These are phyloP conservation scores for Nettapus auritus DNA, from an alignment of 2,113 vertebrate species.

Conservation along the genomic window DNA sequence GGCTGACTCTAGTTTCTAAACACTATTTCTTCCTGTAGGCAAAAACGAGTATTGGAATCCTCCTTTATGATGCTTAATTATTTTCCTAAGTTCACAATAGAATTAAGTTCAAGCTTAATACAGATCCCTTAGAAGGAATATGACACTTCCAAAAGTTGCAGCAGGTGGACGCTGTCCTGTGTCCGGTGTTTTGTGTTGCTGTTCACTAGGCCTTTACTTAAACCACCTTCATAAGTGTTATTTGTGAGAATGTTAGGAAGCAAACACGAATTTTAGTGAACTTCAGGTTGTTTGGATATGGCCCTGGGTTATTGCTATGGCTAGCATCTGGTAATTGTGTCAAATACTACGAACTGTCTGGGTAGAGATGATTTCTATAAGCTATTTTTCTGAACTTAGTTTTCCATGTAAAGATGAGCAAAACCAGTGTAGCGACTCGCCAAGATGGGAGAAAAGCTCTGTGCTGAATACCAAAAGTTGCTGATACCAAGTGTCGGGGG, in stretches of 20 bases:
- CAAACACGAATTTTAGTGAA: neutral
- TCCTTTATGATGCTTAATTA: neutral
- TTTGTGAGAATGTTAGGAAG: neutral
- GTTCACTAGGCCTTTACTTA: neutral
- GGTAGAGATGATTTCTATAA: constrained; percentile 23
- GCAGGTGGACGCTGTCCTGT: neutral
- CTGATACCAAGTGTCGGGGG: neutral
- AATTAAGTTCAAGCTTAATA: neutral
- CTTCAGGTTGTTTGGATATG: neutral
- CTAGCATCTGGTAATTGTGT: neutral
- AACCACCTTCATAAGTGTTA: neutral
- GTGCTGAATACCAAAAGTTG: constrained; percentile 48
- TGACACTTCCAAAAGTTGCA: neutral
- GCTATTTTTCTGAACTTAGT: constrained; percentile 11
- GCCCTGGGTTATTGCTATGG: neutral
- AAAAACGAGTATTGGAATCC: neutral
- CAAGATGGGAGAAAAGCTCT: constrained; percentile 64
- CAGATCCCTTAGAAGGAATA: neutral
- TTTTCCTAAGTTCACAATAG: neutral
- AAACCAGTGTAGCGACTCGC: constrained; percentile 23
- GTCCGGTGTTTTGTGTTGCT: neutral
- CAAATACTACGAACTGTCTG: neutral
- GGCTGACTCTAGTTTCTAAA: neutral
- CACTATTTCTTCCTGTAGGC: rapidly evolving
- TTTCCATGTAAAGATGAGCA: constrained; percentile 53